phyloP scores from a whole-genome alignment of 2,888 invertebrate species.

The Schizaphis graminum region DNA sequence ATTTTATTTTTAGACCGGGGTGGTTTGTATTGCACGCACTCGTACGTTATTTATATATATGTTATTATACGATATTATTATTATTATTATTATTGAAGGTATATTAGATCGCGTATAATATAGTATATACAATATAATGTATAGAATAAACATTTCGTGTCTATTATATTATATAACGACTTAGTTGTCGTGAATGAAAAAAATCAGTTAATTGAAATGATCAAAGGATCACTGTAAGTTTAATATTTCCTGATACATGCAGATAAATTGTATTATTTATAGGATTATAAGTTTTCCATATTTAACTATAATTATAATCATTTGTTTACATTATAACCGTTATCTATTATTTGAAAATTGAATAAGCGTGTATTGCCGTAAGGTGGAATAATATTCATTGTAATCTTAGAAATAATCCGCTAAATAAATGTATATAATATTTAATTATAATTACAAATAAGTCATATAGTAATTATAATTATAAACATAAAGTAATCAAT shows the following conservation, averaged over 20 bases:
- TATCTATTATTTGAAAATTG: neutral
- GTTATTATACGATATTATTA: neutral
- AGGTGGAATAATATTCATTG: neutral
- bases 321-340: neutral
- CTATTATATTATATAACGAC: neutral
- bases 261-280: neutral
- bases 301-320: neutral
- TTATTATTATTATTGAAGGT: neutral
- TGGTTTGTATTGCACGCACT: constrained; percentile 13
- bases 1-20: neutral
- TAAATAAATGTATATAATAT: neutral
- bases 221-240: neutral
- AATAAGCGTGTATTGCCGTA: neutral
- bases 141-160: neutral
- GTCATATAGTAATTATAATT: neutral
- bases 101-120: neutral
- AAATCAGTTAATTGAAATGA: neutral
- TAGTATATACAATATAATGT: neutral
- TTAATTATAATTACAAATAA: neutral
- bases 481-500: neutral
- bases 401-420: neutral
- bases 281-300: neutral
- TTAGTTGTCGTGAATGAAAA: neutral
- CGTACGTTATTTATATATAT: neutral
- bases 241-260: neutral